Evolutionary conservation across 2,888 invertebrate genomes (phyloP), one percentile per base, ranked within the genome.

Genomic region (Epirrhoe tristata): DNA sequence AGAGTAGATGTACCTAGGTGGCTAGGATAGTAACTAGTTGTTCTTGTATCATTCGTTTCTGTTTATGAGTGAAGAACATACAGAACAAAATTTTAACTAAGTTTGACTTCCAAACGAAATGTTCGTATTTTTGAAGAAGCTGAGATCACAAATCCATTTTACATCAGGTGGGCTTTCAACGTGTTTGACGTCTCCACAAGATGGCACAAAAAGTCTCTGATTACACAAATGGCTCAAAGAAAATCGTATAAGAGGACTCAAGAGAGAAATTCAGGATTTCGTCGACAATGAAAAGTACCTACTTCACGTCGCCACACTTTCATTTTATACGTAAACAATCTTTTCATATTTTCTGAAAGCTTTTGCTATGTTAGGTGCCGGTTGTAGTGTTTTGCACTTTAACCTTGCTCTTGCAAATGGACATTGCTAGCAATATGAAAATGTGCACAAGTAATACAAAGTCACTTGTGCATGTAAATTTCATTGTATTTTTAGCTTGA

Each of bases 171-270:
- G 56, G 70, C 70, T 67, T 65, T 70, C 58, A 70, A 36, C 62
- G 58, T 70, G 69, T 72, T 70, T 70, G 67, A 63, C 54, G 59
- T 65, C 55, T 62, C 58, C 55, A 55, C 50, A 58, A 63, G 52
- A 10, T 39, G 61, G 46, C 58, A 58, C 67, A 69, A 69, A 66
- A 65, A 64, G 60, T 61, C 63, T 68, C 63, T 68, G 67, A 70
- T 72, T 68, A 72, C 70, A 68, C 62, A 48, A 16, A 60, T 66
- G 70, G 65, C 70, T 70, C 66, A 48, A 51, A 72, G 70, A 43
- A 43, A 34, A 43, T 43, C 39, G 39, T 12, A 63, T 63, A 68
- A 64, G 62, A 72, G 66, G 59, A 65, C 69, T 65, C 57, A 53
- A 58, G 58, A 61, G 59, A 56, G 50, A 56, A 62, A 62, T 63